Percentiles rank a stretch among this genome's conserved stretches.
Conservation (phyloP, 2,888 invertebrate species). For the Ennomos fuscantarius region DNA sequence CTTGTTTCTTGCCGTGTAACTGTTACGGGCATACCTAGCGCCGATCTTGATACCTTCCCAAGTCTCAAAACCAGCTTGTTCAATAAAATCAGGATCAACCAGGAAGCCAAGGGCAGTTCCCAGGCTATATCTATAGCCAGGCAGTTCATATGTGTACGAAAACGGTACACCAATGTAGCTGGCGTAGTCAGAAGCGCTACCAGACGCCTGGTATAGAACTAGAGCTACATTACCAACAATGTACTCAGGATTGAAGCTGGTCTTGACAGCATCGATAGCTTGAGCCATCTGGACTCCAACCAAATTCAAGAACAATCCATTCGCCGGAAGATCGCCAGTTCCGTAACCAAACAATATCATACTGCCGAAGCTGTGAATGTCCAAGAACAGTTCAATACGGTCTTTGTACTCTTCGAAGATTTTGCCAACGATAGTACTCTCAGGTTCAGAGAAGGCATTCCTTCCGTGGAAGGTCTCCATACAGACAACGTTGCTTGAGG, state of each 20-base stretch:
- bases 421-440: constrained; percentile 83
- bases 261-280: constrained; percentile 70
- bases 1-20: constrained; percentile 35
- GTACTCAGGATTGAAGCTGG: constrained; percentile 66
- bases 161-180: constrained; percentile 77
- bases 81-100: constrained; percentile 82
- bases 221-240: constrained; percentile 77
- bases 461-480: constrained; percentile 86
- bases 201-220: constrained; percentile 85
- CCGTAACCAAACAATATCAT: constrained; percentile 74
- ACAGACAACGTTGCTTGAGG: constrained; percentile 79
- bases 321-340: constrained; percentile 67
- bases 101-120: constrained; percentile 81
- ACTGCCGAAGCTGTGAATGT: constrained; percentile 90
- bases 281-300: constrained; percentile 64
- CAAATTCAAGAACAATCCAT: constrained; percentile 64
- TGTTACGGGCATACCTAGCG: constrained; percentile 64
- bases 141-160: constrained; percentile 87
- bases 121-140: constrained; percentile 60
- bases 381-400: constrained; percentile 87
- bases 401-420: constrained; percentile 76
- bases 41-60: constrained; percentile 84
- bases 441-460: constrained; percentile 87
- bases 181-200: constrained; percentile 87
- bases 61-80: constrained; percentile 84